Conservation (phyloP, 2,113 vertebrate species). For the Fulmarus glacialis region DNA sequence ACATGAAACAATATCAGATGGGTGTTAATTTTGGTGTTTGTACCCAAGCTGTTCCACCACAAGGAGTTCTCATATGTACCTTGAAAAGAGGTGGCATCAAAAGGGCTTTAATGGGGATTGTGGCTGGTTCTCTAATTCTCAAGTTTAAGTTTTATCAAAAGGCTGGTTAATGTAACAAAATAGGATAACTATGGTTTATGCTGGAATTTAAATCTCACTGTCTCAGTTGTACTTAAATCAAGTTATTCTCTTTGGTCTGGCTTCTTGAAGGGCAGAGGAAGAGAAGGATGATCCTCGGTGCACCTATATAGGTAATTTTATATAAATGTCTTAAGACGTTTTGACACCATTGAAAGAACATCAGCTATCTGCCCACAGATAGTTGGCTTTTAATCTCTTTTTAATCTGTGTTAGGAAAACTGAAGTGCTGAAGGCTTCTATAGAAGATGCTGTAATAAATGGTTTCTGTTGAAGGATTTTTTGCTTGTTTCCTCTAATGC, state of each 20-base stretch:
- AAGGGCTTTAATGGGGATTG: not conserved
- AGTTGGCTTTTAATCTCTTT: not conserved
- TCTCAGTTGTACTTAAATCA: constrained; percentile 6
- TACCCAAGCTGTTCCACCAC: not conserved
- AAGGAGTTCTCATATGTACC: not conserved
- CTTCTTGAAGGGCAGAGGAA: not conserved
- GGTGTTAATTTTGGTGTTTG: not conserved
- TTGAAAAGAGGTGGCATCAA: not conserved
- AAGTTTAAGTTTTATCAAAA: not conserved
- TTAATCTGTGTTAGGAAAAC: not conserved
- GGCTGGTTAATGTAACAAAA: not conserved
- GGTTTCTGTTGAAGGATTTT: not conserved
- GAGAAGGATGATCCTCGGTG: constrained; percentile 12
- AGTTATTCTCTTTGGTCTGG: not conserved
- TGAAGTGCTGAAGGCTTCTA: not conserved
- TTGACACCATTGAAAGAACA: constrained; percentile 9
- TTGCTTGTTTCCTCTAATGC: not conserved
- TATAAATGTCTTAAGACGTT: not conserved
- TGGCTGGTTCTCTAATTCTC: not conserved
- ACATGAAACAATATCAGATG: not conserved
- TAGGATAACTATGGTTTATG: not conserved
- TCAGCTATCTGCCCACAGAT: not conserved
- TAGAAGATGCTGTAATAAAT: not conserved
- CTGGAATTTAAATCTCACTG: not conserved
- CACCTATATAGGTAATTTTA: not conserved